phyloP scores from a whole-genome alignment of 2,888 invertebrate genomes.

The Pocota personata region DNA sequence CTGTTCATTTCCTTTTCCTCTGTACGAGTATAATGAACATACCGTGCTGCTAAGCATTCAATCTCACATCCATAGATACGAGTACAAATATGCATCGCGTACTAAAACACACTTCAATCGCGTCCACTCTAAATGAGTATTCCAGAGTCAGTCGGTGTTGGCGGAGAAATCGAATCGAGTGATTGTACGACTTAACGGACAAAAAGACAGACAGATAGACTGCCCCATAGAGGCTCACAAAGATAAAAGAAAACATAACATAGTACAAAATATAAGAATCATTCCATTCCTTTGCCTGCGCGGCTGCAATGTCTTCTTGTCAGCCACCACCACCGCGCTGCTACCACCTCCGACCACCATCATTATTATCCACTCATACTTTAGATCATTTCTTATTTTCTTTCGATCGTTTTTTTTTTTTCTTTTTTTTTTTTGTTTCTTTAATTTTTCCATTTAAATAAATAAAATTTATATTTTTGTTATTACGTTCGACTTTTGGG shows the following conservation, averaged over 20 bases:
- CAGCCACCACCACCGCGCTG: background rate
- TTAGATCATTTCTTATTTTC: slow-evolving; percentile 57
- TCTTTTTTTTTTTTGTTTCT: slow-evolving; percentile 31
- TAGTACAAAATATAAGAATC: slow-evolving; percentile 29
- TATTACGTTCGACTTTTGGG: slow-evolving; percentile 65
- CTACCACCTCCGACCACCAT: slow-evolving; percentile 22
- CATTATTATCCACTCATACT: slow-evolving; percentile 66
- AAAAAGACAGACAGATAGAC: slow-evolving; percentile 62
- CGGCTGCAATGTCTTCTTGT: slow-evolving; percentile 42
- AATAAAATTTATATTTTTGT: slow-evolving; percentile 72
- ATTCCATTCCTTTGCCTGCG: slow-evolving; percentile 29
- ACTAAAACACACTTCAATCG: slow-evolving; percentile 55
- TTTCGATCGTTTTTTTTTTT: slow-evolving; percentile 17
- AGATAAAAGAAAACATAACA: slow-evolving; percentile 51
- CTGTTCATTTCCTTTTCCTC: slow-evolving; percentile 47
- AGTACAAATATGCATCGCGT: slow-evolving; percentile 34
- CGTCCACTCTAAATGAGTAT: slow-evolving; percentile 41
- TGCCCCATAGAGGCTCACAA: slow-evolving; percentile 41
- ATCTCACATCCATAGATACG: slow-evolving; percentile 7
- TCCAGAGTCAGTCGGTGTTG: slow-evolving; percentile 35
- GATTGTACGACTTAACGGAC: slow-evolving; percentile 53
- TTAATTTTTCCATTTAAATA: slow-evolving; percentile 71
- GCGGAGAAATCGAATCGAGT: slow-evolving; percentile 54
- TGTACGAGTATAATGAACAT: slow-evolving; percentile 47
- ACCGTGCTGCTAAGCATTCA: slow-evolving; percentile 43